Evolutionary conservation across 1,140 invertebrate genomes (phyloP), one percentile per base, ranked within the genome.

Genomic region (Solen grandis): DNA sequence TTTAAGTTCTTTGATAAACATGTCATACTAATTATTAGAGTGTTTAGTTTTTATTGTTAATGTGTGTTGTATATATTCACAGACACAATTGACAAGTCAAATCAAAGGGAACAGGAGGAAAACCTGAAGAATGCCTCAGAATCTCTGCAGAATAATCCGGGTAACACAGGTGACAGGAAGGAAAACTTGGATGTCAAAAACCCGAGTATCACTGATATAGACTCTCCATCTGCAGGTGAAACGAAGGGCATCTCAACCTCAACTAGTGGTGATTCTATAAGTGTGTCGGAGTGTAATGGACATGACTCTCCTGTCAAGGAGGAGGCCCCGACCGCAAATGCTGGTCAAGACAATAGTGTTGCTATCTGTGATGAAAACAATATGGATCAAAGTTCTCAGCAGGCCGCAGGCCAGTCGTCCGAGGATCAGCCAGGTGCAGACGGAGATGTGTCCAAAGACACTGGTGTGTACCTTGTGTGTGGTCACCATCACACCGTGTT

Each of bases 201-300:
- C 66, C 14, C 74, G 5, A 60, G 27, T n/a, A 63, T 74, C 69
- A 69, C 55, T 22, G 62, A 75, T 55, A 57, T 54, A 46, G 82
- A 84, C 59, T 73, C 59, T 70, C 81, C 74, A 10, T 78, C 65
- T 52, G 76, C 33, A 33, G 76, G 66, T 27, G 69, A 54, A 38
- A 78, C 46, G 33, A 78, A 78, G 57, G 75, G 75, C 33, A 78
- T 79, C 36, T 84, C 70, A 60, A 70, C 65, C 62, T 84, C 63
- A 69, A 84, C 50, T 38, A 84, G 70, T 35, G 69, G 69, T n/a
- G 76, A 68, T 76, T 73, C 52, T 54, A 52, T 78, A 14, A 78
- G 75, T 78, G 75, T 78, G 36, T 77, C 74, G 54, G n/a, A 29
- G 76, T 88, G 87, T 84, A 88, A 88, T 27, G 87, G 87, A 73